A percentile compares a stretch with the other conserved stretches of the same genome.
These are phyloP conservation scores for Platysteira castanea DNA, from an alignment of 2,113 vertebrate species.

Conservation along the genomic window DNA sequence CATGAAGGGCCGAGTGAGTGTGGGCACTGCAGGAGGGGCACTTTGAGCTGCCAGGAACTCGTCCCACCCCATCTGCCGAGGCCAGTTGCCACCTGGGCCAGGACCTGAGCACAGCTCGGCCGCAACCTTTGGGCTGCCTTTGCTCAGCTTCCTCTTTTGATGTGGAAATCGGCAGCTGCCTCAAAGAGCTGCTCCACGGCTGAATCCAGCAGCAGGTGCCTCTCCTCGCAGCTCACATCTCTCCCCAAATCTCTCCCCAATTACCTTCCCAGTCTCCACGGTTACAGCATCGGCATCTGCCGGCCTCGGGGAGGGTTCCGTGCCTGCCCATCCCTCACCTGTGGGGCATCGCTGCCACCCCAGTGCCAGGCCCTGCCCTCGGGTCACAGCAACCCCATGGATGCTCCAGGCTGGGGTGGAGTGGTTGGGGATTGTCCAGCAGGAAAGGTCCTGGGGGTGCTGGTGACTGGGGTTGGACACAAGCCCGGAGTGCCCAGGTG, in stretches of 20 bases:
- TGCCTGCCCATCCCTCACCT: neutral
- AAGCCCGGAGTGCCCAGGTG: neutral
- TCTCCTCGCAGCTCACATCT: too few species aligned
- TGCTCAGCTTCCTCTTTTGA: conserved; percentile 38
- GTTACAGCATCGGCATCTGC: neutral
- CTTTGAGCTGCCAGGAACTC: neutral
- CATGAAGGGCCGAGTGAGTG: neutral
- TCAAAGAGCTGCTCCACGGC: neutral
- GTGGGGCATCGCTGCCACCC: neutral
- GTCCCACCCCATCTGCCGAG: neutral
- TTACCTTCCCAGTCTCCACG: conserved; percentile 16
- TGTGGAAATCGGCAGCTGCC: conserved; percentile 42
- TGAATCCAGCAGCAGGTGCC: conserved; percentile 38
- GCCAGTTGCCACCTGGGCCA: neutral
- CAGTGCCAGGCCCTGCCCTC: neutral
- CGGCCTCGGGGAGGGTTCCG: neutral
- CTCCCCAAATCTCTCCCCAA: neutral
- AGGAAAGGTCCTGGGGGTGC: neutral
- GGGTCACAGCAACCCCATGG: neutral
- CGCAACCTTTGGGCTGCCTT: conserved; percentile 1
- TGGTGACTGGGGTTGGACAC: neutral
- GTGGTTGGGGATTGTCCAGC: neutral
- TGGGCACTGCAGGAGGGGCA: neutral
- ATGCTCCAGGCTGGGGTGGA: neutral
- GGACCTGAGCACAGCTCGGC: neutral